Evolutionary conservation across 2,797 vertebrate species (phyloP).

Genomic region (Dendrocincla tyrannina): DNA sequence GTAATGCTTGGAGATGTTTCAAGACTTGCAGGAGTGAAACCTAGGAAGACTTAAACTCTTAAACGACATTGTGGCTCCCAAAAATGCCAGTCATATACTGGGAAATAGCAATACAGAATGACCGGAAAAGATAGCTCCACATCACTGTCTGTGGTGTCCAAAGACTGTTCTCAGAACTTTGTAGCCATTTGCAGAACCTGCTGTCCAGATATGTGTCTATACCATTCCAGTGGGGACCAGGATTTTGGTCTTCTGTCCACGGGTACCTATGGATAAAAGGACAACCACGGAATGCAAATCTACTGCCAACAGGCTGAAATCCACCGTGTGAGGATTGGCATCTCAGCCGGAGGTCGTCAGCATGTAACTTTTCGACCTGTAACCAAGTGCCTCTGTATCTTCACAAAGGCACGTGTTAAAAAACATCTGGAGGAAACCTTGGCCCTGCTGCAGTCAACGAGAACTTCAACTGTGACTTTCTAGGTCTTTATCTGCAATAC

Average conservation of each 20-base stretch:
- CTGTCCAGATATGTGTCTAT: background rate
- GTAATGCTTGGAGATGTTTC: background rate
- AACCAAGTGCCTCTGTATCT: background rate
- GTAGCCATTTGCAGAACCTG: background rate
- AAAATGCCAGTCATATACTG: background rate
- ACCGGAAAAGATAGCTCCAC: background rate
- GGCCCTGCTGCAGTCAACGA: background rate
- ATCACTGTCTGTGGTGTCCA: background rate
- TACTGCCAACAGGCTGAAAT: background rate
- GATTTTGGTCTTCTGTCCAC: background rate
- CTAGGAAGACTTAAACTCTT: background rate
- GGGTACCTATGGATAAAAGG: background rate
- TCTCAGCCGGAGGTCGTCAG: background rate
- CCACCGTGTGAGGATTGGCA: background rate
- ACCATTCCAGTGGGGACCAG: fast-evolving
- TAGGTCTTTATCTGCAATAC: background rate
- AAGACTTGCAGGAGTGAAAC: background rate
- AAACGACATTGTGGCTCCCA: background rate
- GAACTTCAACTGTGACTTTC: background rate
- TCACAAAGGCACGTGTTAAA: background rate
- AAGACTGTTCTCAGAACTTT: background rate
- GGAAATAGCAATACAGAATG: background rate
- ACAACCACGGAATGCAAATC: background rate
- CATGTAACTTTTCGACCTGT: background rate
- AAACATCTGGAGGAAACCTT: background rate